Percentiles rank a stretch among this genome's conserved stretches.
Conservation (phyloP, 2,888 invertebrate species). For the Gasteruption jaculator region DNA sequence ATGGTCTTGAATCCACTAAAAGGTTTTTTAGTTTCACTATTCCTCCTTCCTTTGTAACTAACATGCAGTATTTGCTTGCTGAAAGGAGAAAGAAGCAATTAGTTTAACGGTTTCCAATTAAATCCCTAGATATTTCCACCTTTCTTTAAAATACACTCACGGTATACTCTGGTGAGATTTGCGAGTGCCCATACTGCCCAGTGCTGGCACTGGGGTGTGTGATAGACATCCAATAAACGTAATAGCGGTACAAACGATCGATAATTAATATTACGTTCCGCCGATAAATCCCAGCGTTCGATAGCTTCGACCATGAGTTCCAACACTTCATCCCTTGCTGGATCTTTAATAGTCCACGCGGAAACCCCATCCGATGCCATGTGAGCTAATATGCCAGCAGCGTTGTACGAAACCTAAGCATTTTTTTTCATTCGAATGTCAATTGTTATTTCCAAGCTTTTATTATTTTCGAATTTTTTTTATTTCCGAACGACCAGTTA, state of each 20-base stretch:
- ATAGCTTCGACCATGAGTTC: constrained; percentile 77
- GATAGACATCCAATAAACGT: constrained; percentile 73
- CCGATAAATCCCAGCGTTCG: constrained; percentile 80
- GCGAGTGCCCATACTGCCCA: constrained; percentile 98
- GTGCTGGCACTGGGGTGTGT: constrained; percentile 88
- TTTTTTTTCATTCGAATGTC: too few species aligned
- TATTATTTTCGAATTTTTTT: background rate
- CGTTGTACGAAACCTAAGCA: constrained; percentile 89
- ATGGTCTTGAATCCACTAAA: constrained; percentile 61
- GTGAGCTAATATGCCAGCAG: constrained; percentile 92
- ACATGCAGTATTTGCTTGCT: constrained; percentile 89
- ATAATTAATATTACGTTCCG: constrained; percentile 93
- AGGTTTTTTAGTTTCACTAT: constrained; percentile 67
- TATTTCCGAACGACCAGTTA: background rate
- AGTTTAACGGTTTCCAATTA: background rate
- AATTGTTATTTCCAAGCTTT: too few species aligned
- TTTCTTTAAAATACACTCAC: constrained; percentile 67
- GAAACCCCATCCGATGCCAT: constrained; percentile 87
- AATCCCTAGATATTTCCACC: constrained; percentile 3
- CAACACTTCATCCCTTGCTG: constrained; percentile 69
- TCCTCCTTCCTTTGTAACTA: constrained; percentile 85
- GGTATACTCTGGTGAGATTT: constrained; percentile 89
- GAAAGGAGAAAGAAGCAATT: constrained; percentile 20
- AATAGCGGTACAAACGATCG: constrained; percentile 93
- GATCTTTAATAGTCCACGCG: constrained; percentile 74